phyloP scores from a whole-genome alignment of 2,888 invertebrate genomes.

The Cyclophora punctaria region DNA sequence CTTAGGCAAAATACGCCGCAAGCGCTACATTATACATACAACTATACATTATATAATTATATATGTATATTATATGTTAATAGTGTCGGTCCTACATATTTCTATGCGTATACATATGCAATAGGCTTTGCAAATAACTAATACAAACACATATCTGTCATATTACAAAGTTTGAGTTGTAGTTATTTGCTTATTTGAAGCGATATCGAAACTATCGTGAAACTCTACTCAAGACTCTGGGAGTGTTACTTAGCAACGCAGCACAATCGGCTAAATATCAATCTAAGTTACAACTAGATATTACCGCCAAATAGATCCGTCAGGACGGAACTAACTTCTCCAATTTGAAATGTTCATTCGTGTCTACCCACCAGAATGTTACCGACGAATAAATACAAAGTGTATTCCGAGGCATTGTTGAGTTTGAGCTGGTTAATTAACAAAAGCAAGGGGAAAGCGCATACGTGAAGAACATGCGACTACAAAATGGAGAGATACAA shows the following conservation, averaged over 20 bases:
- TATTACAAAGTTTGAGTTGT: too few relatives aligned
- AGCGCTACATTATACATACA: too few relatives aligned
- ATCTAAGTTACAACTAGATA: slow-evolving; percentile 16
- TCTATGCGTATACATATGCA: too few relatives aligned
- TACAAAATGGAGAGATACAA: background rate
- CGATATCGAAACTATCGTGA: too few relatives aligned
- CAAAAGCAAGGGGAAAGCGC: slow-evolving; percentile 6
- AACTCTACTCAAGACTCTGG: too few relatives aligned
- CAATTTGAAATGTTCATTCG: slow-evolving; percentile 16
- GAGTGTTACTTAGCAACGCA: background rate
- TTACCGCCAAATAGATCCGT: background rate
- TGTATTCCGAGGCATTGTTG: slow-evolving; percentile 5
- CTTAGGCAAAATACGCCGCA: too few relatives aligned
- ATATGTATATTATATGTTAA: too few relatives aligned
- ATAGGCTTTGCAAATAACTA: too few relatives aligned
- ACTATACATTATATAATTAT: too few relatives aligned
- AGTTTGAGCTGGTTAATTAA: slow-evolving; percentile 14
- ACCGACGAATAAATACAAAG: slow-evolving; percentile 15
- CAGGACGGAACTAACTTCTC: slow-evolving; percentile 14
- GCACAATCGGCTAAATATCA: slow-evolving; percentile 8
- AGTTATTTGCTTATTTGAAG: too few relatives aligned
- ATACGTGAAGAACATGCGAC: slow-evolving; percentile 2
- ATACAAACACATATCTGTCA: too few relatives aligned
- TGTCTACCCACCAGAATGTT: slow-evolving; percentile 6
- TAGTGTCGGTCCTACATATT: too few relatives aligned